A percentile compares a stretch with the other conserved stretches of the same genome.
These are phyloP conservation scores for Adela reaumurella DNA, from an alignment of 2,888 invertebrate genomes.

Conservation along the genomic window DNA sequence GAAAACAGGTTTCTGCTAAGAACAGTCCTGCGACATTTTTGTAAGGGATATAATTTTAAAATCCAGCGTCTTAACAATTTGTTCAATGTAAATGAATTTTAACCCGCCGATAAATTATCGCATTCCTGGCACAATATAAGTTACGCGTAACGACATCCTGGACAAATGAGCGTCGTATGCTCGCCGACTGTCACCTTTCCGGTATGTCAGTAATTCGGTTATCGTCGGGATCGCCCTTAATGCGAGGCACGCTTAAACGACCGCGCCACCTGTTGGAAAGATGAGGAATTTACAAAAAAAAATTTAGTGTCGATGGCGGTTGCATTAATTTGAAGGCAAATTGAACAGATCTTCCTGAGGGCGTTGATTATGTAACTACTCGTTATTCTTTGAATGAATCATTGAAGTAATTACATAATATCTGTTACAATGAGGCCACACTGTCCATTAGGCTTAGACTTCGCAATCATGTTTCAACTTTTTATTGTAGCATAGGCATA, in stretches of 20 bases:
- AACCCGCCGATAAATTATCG: conserved; percentile 47
- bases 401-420: too few relatives aligned
- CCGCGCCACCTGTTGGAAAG: conserved; percentile 4
- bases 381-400: too few relatives aligned
- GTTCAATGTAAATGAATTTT: conserved; percentile 54
- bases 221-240: background rate
- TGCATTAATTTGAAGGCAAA: background rate
- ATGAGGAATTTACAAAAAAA: too few relatives aligned
- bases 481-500: too few relatives aligned
- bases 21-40: too few relatives aligned
- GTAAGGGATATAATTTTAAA: too few relatives aligned
- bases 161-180: conserved; percentile 28
- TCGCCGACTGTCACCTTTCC: conserved; percentile 51
- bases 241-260: background rate
- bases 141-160: conserved; percentile 27
- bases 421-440: too few relatives aligned
- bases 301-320: background rate
- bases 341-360: background rate
- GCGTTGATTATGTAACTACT: too few relatives aligned
- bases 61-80: conserved; percentile 59
- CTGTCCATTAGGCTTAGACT: too few relatives aligned
- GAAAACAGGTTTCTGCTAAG: too few relatives aligned
- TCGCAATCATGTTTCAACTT: too few relatives aligned
- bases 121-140: conserved; percentile 18
- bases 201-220: conserved; percentile 14